These are phyloP conservation scores for Ptychodera flava DNA, from an alignment of 35 echinoderm and acorn worm genomes.

Conservation along the genomic window DNA sequence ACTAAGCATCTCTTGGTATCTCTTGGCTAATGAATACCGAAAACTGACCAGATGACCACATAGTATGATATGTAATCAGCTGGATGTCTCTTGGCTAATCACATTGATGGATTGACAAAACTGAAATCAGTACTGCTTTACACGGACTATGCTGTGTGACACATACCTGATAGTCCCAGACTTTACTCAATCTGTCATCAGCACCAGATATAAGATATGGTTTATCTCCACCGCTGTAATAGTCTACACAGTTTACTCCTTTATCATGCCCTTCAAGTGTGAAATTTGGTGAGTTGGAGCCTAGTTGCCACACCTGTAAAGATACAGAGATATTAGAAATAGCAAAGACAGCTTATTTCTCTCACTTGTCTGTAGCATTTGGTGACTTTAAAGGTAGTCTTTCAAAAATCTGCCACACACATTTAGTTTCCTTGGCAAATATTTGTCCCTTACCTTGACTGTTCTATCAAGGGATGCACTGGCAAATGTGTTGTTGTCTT, in stretches of 20 bases:
- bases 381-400: too few species aligned
- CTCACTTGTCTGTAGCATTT: too few species aligned
- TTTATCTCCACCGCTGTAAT: conserved; percentile 98
- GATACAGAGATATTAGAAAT: not conserved
- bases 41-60: too few species aligned
- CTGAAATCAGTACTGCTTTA: too few species aligned
- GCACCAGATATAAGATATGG: conserved; percentile 93
- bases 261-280: conserved; percentile 97
- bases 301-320: conserved; percentile 91
- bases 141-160: not conserved
- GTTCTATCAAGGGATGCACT: conserved; percentile 95
- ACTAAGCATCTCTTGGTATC: too few species aligned
- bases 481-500: conserved; percentile 99
- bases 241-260: conserved; percentile 96
- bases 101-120: too few species aligned
- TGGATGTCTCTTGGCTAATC: too few species aligned
- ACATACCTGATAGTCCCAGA: conserved; percentile 98
- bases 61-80: too few species aligned
- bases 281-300: conserved; percentile 93
- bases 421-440: too few species aligned
- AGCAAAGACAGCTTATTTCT: too few species aligned
- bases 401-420: too few species aligned
- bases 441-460: conserved; percentile 76
- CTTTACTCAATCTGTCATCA: conserved; percentile 88
- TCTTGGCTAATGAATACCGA: too few species aligned